These are phyloP conservation scores for Lamprotornis superbus DNA, from an alignment of 2,113 vertebrate species.

Conservation along the genomic window DNA sequence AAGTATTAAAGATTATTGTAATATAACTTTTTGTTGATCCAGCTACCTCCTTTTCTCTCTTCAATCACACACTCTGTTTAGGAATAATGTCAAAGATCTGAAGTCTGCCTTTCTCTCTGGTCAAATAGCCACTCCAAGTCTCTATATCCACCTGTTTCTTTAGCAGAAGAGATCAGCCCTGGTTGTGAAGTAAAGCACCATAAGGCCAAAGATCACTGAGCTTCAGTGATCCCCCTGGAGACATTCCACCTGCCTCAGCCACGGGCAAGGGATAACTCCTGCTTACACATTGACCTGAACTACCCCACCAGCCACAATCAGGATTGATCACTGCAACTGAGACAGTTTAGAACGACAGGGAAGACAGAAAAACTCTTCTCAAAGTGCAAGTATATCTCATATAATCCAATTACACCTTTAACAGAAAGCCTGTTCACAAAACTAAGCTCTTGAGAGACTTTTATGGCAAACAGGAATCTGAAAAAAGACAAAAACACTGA, in stretches of 20 bases:
- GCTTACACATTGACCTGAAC: neutral
- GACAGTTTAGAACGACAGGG: neutral
- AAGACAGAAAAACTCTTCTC: neutral
- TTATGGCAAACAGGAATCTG: neutral
- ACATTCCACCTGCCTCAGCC: neutral
- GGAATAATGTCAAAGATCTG: neutral
- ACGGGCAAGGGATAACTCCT: rapidly evolving
- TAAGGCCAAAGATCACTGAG: neutral
- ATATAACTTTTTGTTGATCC: neutral
- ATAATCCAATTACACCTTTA: neutral
- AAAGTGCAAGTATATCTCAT: neutral
- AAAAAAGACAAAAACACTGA: neutral
- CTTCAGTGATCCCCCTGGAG: neutral
- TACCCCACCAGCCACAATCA: rapidly evolving
- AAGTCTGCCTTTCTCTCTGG: neutral
- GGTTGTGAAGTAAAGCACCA: neutral
- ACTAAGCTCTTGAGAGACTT: neutral
- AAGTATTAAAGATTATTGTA: neutral
- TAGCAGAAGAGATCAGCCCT: neutral
- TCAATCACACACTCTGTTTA: neutral
- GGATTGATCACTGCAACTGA: neutral
- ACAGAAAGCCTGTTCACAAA: neutral
- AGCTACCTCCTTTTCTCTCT: neutral
- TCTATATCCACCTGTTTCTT: neutral
- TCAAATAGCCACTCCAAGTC: neutral